Evolutionary conservation across 2,888 invertebrate species (phyloP).

Genomic region (Meloe dianella): DNA sequence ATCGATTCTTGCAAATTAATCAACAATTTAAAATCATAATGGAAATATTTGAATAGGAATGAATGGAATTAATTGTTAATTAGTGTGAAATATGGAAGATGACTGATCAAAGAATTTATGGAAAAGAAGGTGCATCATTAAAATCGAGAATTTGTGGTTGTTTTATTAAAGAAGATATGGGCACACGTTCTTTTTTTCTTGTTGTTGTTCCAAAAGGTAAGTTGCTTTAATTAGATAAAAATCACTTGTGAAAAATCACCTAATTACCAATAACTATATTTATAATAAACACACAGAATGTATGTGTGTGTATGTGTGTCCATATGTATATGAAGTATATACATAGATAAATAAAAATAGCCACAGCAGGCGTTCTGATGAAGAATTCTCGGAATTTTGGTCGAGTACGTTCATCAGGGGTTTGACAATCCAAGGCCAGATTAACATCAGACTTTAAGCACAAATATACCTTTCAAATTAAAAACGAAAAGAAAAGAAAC

Average conservation of each 20-base stretch:
- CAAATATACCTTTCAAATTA: background rate
- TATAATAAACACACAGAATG: slow-evolving; percentile 21
- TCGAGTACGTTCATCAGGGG: slow-evolving; percentile 51
- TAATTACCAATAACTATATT: slow-evolving; percentile 33
- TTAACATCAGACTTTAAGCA: slow-evolving; percentile 30
- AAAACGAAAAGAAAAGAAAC: background rate
- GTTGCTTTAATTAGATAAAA: slow-evolving; percentile 32
- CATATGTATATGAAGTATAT: background rate
- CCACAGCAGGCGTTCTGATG: slow-evolving; percentile 40
- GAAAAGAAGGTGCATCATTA: background rate
- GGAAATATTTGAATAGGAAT: background rate
- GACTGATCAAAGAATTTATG: background rate
- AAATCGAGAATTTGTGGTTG: background rate
- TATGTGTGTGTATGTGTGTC: slow-evolving; percentile 13
- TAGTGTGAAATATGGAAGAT: background rate
- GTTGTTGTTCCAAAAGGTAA: background rate
- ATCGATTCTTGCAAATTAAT: too few relatives aligned
- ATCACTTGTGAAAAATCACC: slow-evolving; percentile 31
- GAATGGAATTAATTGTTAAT: background rate
- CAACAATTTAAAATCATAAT: too few relatives aligned
- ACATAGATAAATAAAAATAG: slow-evolving; percentile 16
- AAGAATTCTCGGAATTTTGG: slow-evolving; percentile 48
- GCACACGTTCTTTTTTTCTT: background rate
- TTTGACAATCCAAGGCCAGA: slow-evolving; percentile 50
- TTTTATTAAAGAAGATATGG: background rate